phyloP scores from a whole-genome alignment of 2,797 vertebrate genomes.

The Premnoplex brunnescens region DNA sequence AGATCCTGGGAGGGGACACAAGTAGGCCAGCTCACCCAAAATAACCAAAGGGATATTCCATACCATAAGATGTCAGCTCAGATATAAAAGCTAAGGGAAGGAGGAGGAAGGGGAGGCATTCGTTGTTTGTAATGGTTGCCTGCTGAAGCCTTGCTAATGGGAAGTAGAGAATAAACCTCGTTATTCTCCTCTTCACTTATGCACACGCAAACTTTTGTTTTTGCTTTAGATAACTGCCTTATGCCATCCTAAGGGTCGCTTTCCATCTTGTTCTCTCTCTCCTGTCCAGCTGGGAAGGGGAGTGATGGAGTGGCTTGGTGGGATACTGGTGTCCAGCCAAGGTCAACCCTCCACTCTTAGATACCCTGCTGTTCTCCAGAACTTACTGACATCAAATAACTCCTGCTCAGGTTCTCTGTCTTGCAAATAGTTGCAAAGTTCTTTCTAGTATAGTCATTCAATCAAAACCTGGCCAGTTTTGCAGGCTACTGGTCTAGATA shows the following conservation, averaged over 20 bases:
- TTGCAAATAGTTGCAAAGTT: background rate
- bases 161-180: background rate
- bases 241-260: background rate
- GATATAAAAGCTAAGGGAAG: background rate
- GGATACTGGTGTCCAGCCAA: background rate
- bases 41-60: background rate
- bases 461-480: background rate
- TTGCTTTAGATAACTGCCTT: background rate
- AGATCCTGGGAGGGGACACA: background rate
- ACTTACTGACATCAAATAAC: background rate
- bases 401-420: background rate
- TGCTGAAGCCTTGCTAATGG: background rate
- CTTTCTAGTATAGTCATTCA: background rate
- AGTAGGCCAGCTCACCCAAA: background rate
- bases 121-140: background rate
- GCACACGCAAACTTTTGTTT: background rate
- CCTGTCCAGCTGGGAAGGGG: background rate
- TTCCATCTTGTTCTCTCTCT: background rate
- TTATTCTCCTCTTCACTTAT: background rate
- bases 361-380: background rate
- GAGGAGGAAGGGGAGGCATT: background rate
- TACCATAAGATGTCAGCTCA: background rate
- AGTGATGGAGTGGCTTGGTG: background rate
- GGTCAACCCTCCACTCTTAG: background rate
- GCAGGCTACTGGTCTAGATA: background rate